Base-by-base conservation (phyloP, 2,113 vertebrate genomes). In the Ochotona princeps region DNA sequence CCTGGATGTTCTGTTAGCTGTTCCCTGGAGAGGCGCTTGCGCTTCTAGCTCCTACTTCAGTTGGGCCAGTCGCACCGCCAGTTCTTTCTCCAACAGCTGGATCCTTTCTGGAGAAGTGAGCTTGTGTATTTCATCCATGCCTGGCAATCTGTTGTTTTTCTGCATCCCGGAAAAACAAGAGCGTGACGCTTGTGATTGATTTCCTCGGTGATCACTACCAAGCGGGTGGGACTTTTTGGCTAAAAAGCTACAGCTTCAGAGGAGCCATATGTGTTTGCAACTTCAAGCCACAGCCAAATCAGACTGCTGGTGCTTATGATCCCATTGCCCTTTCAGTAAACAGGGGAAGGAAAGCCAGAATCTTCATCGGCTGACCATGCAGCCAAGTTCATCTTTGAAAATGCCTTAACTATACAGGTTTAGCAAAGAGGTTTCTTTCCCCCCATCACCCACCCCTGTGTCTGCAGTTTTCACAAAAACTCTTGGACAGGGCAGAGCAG, bases 81-180 rank as follows among this genome's bases (percentile, higher is more conserved):
- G 92, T 69, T 98, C 98, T 66, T 97, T 97, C 93, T 99, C 98
- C 96, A 98, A 91, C 83, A 97, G 97, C 95, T 97, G 95, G 90
- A 98, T 93, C 85, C 97, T 98, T 35, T 97, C 96, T n/a, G 97
- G 97, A 44, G 98, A 98, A 61, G 97, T 97, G 4, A 97, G 87
- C 95, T 96, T 97, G 81, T 98, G 98, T 2, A 94, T 69, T 17
- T 97, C 93, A 87, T 96, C 95, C 98, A 98, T 98, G 89, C 66
- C 86, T 35, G 44, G 96, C 96, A 63, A 15, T 47, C 38, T 60
- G 60, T 32, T 92, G 25, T 65, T 81, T 44, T 81, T 76, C 72
- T 35, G 25, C 73, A 81, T 47, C n/a, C 35, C 79, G 96, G 89
- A 44, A 85, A 97, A 83, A 57, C 28, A 73, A 76, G 60, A 87